Conservation (phyloP, 2,797 vertebrate species). For the Crocodylus rhombifer region DNA sequence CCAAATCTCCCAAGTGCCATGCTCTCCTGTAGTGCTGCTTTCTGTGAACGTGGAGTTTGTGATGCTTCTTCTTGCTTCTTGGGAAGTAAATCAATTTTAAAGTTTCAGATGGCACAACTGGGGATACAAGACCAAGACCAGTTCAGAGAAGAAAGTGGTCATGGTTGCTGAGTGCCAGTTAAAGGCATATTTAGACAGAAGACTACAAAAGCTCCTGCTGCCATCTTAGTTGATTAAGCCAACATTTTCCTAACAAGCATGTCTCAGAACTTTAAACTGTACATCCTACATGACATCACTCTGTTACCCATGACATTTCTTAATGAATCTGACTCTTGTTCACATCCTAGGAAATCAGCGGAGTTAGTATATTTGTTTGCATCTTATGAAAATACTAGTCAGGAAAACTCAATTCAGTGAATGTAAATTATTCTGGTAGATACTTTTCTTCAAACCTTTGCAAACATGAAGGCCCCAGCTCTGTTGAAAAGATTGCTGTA, state of each 20-base stretch:
- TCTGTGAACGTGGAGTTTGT: not conserved
- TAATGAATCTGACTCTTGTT: not conserved
- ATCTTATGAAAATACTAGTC: accelerated
- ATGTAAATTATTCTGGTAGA: accelerated
- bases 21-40: too few species aligned
- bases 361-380: accelerated
- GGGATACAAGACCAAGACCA: not conserved
- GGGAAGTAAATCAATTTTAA: not conserved
- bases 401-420: accelerated
- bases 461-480: not conserved
- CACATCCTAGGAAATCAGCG: accelerated
- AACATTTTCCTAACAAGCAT: accelerated
- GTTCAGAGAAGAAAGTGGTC: not conserved
- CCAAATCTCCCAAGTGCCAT: too few species aligned
- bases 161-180: not conserved
- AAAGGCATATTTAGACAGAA: not conserved
- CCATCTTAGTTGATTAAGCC: accelerated
- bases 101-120: not conserved
- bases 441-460: not conserved
- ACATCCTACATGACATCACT: accelerated
- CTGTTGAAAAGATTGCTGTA: not conserved
- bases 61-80: not conserved
- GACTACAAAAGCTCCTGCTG: not conserved
- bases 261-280: not conserved
- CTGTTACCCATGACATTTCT: accelerated